phyloP scores from a whole-genome alignment of 2,113 vertebrate species.

The Scartelaos histophorus region DNA sequence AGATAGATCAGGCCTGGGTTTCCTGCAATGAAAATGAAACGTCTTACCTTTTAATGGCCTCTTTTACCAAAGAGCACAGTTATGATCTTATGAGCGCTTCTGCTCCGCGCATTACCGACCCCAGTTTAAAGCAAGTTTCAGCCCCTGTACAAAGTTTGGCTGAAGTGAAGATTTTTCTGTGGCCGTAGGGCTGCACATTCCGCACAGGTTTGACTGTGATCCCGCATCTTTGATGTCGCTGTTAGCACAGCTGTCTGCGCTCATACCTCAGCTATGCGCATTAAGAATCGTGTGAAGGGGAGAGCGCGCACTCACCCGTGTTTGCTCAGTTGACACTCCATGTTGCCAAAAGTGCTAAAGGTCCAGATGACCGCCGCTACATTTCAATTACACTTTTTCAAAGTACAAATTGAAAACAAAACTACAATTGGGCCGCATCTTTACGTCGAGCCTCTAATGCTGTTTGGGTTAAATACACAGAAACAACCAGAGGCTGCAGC shows the following conservation, averaged over 20 bases:
- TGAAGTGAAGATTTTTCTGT: background rate
- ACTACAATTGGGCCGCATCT: background rate
- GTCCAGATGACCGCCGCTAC: constrained; percentile 39
- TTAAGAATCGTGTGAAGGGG: constrained; percentile 29
- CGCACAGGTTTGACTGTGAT: constrained; percentile 42
- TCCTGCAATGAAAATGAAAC: background rate
- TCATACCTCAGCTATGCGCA: constrained; percentile 51
- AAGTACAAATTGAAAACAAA: background rate
- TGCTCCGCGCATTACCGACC: background rate
- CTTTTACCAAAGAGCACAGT: background rate
- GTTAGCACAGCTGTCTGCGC: constrained; percentile 73
- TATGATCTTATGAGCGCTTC: too few species aligned
- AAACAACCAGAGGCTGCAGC: background rate
- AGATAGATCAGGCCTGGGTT: background rate
- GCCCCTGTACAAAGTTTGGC: background rate
- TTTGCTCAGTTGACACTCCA: constrained; percentile 67
- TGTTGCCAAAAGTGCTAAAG: constrained; percentile 48
- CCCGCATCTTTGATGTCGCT: constrained; percentile 57
- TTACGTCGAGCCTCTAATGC: background rate
- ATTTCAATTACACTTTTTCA: constrained; percentile 7
- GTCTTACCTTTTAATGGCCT: background rate
- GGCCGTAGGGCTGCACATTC: constrained; percentile 20
- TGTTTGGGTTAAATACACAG: background rate
- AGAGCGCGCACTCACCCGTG: constrained; percentile 29
- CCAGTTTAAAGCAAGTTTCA: background rate